Percentiles rank a stretch among this genome's conserved stretches.
phyloP scores from a whole-genome alignment of 2,113 vertebrate species.

The Pygoscelis adeliae region DNA sequence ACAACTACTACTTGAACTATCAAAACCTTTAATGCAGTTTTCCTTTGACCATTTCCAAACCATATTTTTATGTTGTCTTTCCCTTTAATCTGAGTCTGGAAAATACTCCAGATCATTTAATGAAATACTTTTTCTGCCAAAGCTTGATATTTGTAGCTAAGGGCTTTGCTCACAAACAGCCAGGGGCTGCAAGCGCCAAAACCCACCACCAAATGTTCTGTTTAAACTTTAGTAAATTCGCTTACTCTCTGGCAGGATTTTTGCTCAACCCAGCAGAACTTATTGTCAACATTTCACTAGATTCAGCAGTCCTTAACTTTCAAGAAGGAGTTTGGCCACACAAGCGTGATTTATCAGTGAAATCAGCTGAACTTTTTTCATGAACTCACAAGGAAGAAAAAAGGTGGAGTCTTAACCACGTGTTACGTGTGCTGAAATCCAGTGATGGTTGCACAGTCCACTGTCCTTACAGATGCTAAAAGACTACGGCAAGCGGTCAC shows the following conservation, averaged over 20 bases:
- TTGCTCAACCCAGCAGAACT: not conserved
- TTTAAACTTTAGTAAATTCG: not conserved
- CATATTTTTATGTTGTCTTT: not conserved
- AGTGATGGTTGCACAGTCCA: not conserved
- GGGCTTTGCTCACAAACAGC: constrained; percentile 18
- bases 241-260: not conserved
- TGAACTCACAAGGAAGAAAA: not conserved
- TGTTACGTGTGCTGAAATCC: not conserved
- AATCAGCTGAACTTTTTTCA: not conserved
- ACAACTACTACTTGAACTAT: not conserved
- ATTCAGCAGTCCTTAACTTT: constrained; percentile 28
- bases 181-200: not conserved
- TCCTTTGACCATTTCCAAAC: not conserved
- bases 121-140: not conserved
- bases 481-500: not conserved
- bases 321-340: not conserved
- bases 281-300: not conserved
- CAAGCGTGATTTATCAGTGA: not conserved
- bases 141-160: constrained; percentile 12
- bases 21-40: not conserved
- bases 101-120: not conserved
- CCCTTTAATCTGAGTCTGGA: constrained; percentile 2
- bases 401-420: not conserved
- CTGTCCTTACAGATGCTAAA: not conserved
- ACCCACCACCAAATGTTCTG: not conserved